Conservation (phyloP, 2,113 vertebrate genomes). For the Podiceps cristatus region DNA sequence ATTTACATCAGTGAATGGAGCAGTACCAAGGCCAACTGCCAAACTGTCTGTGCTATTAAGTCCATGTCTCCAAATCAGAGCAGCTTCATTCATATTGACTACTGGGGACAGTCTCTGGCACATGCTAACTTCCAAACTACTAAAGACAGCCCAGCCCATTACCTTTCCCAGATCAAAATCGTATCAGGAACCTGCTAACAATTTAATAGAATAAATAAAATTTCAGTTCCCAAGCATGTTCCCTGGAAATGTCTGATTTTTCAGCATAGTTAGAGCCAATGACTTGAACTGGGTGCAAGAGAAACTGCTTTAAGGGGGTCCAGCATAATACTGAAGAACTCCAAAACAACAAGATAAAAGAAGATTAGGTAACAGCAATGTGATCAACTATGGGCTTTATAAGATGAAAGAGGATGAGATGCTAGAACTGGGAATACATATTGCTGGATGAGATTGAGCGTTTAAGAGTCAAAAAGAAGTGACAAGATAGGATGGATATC, state of each 20-base stretch:
- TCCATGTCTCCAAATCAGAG: neutral
- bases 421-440: neutral
- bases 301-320: neutral
- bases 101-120: neutral
- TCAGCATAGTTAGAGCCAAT: neutral
- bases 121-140: neutral
- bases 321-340: neutral
- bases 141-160: neutral
- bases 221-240: neutral
- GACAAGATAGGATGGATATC: neutral
- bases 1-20: neutral
- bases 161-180: neutral
- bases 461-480: neutral
- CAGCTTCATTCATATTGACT: neutral
- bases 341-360: neutral
- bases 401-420: neutral
- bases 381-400: neutral
- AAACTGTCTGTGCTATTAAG: neutral
- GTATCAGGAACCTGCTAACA: neutral
- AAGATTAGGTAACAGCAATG: neutral
- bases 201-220: neutral
- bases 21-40: neutral
- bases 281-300: neutral
- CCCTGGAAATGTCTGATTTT: neutral
- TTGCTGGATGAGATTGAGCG: neutral